Conservation (phyloP, 2,797 vertebrate genomes). For the Aphelocoma californica region DNA sequence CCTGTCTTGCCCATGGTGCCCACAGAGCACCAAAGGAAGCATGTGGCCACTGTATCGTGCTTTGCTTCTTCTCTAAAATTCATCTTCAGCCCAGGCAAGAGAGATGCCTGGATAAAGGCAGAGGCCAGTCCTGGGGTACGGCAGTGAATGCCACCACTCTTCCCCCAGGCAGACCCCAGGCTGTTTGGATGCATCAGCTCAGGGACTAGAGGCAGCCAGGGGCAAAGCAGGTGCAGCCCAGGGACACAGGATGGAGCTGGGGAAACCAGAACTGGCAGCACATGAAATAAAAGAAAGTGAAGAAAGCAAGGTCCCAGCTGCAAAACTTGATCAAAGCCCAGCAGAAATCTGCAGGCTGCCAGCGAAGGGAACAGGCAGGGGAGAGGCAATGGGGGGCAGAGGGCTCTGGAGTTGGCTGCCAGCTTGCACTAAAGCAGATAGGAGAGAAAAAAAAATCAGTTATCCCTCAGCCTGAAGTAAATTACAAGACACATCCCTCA, state of each 20-base stretch:
- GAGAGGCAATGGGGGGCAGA: neutral
- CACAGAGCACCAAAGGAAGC: neutral
- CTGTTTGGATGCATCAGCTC: neutral
- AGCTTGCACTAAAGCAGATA: neutral
- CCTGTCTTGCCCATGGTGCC: neutral
- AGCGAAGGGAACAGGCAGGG: neutral
- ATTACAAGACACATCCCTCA: constrained; percentile 19
- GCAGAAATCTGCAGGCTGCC: neutral
- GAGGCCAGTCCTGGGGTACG: neutral
- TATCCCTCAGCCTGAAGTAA: constrained; percentile 45
- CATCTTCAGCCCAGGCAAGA: neutral
- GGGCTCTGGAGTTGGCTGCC: neutral
- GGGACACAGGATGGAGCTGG: neutral
- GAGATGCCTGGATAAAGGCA: neutral
- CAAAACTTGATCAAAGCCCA: constrained; percentile 5
- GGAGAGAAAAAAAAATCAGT: neutral
- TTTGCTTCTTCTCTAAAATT: neutral
- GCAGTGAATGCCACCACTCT: neutral
- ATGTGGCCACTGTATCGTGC: neutral
- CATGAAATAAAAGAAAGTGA: neutral
- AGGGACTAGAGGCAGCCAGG: neutral
- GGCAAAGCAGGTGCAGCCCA: neutral
- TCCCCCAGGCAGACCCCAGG: neutral
- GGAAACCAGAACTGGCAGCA: neutral
- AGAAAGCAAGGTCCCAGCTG: neutral